These are phyloP conservation scores for Gortyna flavago DNA, from an alignment of 2,888 invertebrate genomes.

Conservation along the genomic window DNA sequence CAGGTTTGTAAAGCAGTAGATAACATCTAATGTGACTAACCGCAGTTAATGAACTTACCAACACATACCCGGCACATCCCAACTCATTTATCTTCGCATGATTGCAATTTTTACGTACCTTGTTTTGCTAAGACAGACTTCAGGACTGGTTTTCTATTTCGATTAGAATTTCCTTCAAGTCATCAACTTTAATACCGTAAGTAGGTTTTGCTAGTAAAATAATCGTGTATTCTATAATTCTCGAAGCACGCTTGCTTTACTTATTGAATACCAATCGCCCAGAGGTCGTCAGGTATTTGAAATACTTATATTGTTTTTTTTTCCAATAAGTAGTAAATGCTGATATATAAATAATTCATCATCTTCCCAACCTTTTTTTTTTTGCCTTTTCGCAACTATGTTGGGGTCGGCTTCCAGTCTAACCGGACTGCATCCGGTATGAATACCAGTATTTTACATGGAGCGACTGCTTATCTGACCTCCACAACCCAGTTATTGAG, in stretches of 20 bases:
- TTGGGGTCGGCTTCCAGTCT: neutral
- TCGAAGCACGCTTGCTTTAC: conserved; percentile 15
- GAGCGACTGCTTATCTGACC: neutral
- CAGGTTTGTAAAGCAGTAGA: conserved; percentile 40
- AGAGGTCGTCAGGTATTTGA: conserved; percentile 12
- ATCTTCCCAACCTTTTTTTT: neutral
- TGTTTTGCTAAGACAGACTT: conserved; percentile 65
- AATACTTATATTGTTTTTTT: neutral
- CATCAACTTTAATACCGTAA: conserved; percentile 42
- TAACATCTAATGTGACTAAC: conserved; percentile 64
- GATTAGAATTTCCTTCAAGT: conserved; percentile 67
- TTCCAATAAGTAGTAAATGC: neutral
- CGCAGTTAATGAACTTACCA: conserved; percentile 68
- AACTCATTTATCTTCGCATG: conserved; percentile 74
- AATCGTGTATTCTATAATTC: conserved; percentile 35
- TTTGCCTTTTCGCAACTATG: too few species aligned
- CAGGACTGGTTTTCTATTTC: conserved; percentile 70
- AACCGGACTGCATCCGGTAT: neutral
- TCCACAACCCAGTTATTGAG: neutral
- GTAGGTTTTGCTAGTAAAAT: conserved; percentile 30
- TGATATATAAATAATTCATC: neutral
- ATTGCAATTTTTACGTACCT: conserved; percentile 72
- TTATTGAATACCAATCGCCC: conserved; percentile 28
- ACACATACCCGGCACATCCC: conserved; percentile 58
- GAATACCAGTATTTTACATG: neutral